Conservation (phyloP, 2,888 invertebrate genomes). For the Macrophya annulata region DNA sequence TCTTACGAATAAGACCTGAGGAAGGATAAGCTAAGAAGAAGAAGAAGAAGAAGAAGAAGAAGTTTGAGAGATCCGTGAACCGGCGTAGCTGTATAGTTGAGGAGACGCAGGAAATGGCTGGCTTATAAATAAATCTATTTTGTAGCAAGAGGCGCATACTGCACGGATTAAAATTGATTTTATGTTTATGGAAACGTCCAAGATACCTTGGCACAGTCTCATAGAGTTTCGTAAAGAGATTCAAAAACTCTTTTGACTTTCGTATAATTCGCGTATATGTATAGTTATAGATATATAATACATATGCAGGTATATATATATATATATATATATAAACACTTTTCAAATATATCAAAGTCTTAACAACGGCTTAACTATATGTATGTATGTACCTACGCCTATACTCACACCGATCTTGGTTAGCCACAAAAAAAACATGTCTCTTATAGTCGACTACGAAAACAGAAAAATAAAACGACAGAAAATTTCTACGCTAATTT, state of each 20-base stretch:
- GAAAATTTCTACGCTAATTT: neutral
- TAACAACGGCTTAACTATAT: conserved; percentile 32
- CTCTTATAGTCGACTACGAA: neutral
- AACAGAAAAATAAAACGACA: neutral
- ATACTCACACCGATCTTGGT: neutral
- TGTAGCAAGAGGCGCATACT: conserved; percentile 2
- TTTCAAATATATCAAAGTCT: conserved; percentile 47
- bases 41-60: conserved; percentile 40
- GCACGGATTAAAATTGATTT: conserved; percentile 75
- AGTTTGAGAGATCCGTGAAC: conserved; percentile 38
- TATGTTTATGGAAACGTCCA: conserved; percentile 75
- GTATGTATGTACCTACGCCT: no score
- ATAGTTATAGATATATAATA: neutral
- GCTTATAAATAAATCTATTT: conserved; percentile 74
- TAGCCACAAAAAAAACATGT: neutral
- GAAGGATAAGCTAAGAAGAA: conserved; percentile 7
- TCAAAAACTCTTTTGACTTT: conserved; percentile 27
- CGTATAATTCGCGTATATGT: neutral
- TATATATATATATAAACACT: conserved; percentile 2
- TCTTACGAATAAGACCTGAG: neutral
- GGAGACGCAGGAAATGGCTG: conserved; percentile 64
- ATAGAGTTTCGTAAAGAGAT: neutral
- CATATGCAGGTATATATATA: neutral
- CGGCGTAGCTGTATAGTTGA: conserved; percentile 52
- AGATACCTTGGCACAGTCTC: conserved; percentile 67